These are phyloP conservation scores for Atta colombica DNA, from an alignment of 1,140 invertebrate genomes.

Conservation along the genomic window DNA sequence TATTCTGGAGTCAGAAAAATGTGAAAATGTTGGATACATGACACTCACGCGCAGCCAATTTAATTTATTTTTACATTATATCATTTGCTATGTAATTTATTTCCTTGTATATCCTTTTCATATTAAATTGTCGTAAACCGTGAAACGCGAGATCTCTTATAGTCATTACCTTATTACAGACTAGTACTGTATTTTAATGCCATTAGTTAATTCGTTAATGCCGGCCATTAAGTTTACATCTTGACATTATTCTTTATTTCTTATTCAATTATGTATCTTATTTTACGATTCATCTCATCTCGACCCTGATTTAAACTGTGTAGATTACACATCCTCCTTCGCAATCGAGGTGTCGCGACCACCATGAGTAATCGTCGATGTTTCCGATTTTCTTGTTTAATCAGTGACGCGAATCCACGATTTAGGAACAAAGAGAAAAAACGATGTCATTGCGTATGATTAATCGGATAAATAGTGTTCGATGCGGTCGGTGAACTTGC, in stretches of 20 bases:
- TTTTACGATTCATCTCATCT: constrained; percentile 32
- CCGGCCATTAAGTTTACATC: constrained; percentile 14
- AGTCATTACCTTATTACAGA: constrained; percentile 12
- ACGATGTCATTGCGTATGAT: constrained; percentile 51
- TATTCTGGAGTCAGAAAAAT: not conserved
- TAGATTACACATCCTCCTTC: constrained; percentile 14
- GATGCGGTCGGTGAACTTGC: constrained; percentile 34
- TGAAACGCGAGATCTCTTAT: not conserved
- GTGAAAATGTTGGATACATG: not conserved
- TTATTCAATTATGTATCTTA: constrained; percentile 13
- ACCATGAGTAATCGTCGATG: constrained; percentile 58
- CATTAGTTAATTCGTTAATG: constrained; percentile 15
- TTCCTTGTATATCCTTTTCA: not conserved
- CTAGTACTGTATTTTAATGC: not conserved
- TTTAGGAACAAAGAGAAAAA: constrained; percentile 56
- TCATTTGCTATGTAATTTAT: not conserved
- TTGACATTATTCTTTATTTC: constrained; percentile 8
- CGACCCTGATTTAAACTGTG: constrained; percentile 38
- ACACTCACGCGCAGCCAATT: not conserved
- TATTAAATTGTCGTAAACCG: constrained; percentile 1
- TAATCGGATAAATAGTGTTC: constrained; percentile 60
- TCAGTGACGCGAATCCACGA: constrained; percentile 53
- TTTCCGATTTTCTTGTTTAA: constrained; percentile 62
- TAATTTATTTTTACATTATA: constrained; percentile 13
- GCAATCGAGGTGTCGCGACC: constrained; percentile 44